Evolutionary conservation across 2,888 invertebrate species (phyloP), one percentile per base, ranked within the genome.

Genomic region (Acrocera orbiculus): DNA sequence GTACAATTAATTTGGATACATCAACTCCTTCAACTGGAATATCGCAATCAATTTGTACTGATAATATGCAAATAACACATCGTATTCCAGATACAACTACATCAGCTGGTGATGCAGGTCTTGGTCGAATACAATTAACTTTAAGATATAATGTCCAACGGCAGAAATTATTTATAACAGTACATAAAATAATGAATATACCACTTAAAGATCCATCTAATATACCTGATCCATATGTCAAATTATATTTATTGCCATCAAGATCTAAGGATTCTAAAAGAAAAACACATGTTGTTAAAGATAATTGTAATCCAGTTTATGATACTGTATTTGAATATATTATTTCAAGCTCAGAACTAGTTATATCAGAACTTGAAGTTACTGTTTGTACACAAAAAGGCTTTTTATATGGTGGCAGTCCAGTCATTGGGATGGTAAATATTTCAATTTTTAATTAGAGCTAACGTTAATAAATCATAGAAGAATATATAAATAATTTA

Each of bases 281-380:
- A 27, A 87, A 86, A 62, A 89, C 89, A 10, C 69, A 67, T 44
- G 78, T 81, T 49, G 47, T 56, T 19, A 89, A 87, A 54, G 87
- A 92, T 56, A 86, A 76, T 52, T 86, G 87, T 51, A 85, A 83
- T 66, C 90, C 92, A 0, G 69, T 79, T 16, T 93, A 77, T 55
- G 90, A 93, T 57, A 85, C 89, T 52, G 77, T 78, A 45, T 89
- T 90, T 52, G 90, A 92, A 55, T 92, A 86, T 65, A 64, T 77
- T 28, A 74, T 90, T 43, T 81, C 82, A 2, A 71, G 76, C 44
- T 76, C 76, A 3, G 90, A 90, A 53, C 58, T 90, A 34, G 69
- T 73, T 47, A 71, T 71, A 28, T 70, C 78, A 11, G 76, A 77
- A 36, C 62, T 92, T 37, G 85, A 89, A 58, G 70, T 92, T 19